Evolutionary conservation across 2,113 vertebrate species (phyloP).

Genomic region (Bothrops jararaca): DNA sequence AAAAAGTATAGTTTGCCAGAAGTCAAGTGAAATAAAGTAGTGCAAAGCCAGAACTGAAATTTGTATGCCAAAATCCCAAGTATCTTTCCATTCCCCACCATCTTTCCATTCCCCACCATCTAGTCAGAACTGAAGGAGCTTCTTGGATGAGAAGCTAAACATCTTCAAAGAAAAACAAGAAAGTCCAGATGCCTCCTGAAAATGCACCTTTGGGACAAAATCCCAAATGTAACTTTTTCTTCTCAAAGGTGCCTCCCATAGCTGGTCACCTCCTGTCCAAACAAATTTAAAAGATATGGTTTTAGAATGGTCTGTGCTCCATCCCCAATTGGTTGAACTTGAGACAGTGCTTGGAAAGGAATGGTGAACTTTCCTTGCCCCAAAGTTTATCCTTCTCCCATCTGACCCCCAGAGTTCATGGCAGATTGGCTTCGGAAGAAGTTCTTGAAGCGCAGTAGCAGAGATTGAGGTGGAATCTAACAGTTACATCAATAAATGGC

Average conservation of each 20-base stretch:
- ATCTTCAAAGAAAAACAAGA: no score
- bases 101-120: no score
- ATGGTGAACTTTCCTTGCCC: neutral
- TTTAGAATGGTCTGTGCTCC: no score
- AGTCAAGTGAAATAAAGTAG: neutral
- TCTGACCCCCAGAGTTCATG: neutral
- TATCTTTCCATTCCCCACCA: no score
- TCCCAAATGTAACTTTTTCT: neutral
- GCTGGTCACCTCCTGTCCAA: no score
- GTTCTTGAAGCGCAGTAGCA: neutral
- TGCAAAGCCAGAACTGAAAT: neutral
- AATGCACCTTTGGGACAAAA: neutral
- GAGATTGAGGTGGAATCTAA: neutral
- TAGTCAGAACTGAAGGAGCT: no score
- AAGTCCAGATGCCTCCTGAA: no score
- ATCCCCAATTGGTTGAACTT: neutral
- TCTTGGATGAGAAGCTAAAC: no score
- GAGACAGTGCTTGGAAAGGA: neutral
- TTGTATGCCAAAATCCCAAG: neutral
- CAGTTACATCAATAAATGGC: neutral
- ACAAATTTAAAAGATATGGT: no score
- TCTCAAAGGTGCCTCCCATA: neutral
- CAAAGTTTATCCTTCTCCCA: neutral
- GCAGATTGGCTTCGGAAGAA: neutral
- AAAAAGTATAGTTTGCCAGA: neutral